Evolutionary conservation across 2,113 vertebrate species (phyloP).

Genomic region (Regulus satrapa): DNA sequence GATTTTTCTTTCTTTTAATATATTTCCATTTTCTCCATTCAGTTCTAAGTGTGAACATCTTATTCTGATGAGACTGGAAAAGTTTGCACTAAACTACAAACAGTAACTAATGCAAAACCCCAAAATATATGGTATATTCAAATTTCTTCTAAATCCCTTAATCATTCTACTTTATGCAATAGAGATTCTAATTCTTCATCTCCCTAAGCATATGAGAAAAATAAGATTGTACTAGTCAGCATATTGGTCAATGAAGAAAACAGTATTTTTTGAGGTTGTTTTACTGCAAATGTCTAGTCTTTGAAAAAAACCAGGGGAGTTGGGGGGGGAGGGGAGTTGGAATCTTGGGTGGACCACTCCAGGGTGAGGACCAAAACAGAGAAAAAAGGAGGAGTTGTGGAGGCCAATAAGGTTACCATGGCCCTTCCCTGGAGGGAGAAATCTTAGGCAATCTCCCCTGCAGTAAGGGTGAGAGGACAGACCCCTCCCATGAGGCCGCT

Average conservation of each 20-base stretch:
- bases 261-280: not conserved
- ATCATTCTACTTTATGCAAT: not conserved
- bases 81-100: not conserved
- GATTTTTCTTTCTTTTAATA: not conserved
- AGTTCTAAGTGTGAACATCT: not conserved
- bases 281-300: not conserved
- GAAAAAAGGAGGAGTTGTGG: not conserved
- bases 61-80: not conserved
- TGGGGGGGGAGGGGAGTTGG: too few relatives aligned
- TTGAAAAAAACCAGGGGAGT: too few relatives aligned
- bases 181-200: not conserved
- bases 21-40: not conserved
- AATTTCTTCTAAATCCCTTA: not conserved
- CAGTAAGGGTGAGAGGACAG: too few relatives aligned
- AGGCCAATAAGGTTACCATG: too few relatives aligned
- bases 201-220: not conserved
- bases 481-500: too few relatives aligned
- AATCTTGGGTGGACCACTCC: not conserved
- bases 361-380: not conserved
- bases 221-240: not conserved
- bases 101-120: not conserved
- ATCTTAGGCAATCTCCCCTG: too few relatives aligned
- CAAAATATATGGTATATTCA: not conserved
- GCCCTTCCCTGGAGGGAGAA: too few relatives aligned
- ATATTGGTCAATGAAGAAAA: not conserved